Base-by-base conservation (phyloP, 2,888 invertebrate species). In the Lasioglossum vierecki region DNA sequence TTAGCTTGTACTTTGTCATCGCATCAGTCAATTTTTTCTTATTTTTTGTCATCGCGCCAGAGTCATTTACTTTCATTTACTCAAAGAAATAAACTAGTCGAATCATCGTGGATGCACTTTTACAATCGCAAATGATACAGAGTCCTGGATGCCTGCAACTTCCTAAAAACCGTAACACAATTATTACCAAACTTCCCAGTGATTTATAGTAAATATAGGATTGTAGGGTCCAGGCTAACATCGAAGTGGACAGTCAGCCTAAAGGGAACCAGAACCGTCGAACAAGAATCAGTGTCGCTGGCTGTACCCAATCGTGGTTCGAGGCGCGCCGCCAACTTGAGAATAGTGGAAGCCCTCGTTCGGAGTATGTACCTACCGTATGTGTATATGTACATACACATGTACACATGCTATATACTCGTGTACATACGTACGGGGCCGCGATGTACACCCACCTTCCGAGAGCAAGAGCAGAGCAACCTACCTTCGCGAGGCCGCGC, bases 301-400 rank as follows among this genome's bases (percentile, higher is more conserved):
- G 68, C 68, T 49, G 66, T 68, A 41, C 66, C 74, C 70, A 76
- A 80, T 53, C 86, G 85, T 82, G 72, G 76, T 87, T 81, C 82
- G 87, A 88, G 90, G 84, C 88, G 82, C 85, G 85, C 87, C 80
- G 88, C 89, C 88, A 90, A 91, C 87, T 91, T 87, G 88, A 90
- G 89, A 89, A 90, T 80, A 85, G 87, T 83, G 84, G 88, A 82
- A 88, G 87, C 86, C 88, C 82, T 79, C 83, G 84, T 84, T 85
- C 82, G 85, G 80, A 85, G 85, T 85, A 84, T 71, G 85, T 85
- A 84, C 75, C 87, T 30, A 30, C 87, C 83, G 73, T 77, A 76
- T 74, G 60, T 74, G 49, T 79, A 71, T 13, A 26, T 60, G 30
- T 30, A 49, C 18, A 18, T 46, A 46, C 46, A 46, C 46, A 46